Conservation (phyloP, 2,113 vertebrate species). For the Paracanthobrama guichenoti region DNA sequence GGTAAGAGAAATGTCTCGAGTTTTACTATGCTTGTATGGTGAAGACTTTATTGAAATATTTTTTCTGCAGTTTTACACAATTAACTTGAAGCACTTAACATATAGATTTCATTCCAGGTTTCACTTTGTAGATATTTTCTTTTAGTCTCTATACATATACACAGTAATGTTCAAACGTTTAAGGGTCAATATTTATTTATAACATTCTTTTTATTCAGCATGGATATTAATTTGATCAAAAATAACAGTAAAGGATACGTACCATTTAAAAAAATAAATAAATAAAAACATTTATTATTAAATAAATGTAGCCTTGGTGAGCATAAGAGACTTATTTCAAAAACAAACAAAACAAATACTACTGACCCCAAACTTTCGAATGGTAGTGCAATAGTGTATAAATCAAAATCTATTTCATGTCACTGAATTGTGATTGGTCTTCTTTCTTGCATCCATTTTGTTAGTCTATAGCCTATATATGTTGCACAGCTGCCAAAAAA, state of each 20-base stretch:
- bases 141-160: background rate
- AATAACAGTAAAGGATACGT: no score
- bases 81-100: background rate
- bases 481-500: background rate
- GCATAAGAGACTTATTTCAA: background rate
- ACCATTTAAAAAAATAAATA: no score
- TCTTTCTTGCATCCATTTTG: no score
- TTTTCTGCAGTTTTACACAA: background rate
- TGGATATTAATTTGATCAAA: background rate
- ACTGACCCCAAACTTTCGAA: no score
- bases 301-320: background rate
- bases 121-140: background rate
- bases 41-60: background rate
- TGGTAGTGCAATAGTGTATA: no score
- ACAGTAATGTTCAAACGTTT: background rate
- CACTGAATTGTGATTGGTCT: no score
- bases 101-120: background rate
- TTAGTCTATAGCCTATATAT: background rate
- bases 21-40: background rate
- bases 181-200: background rate
- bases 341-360: background rate
- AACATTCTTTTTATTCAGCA: background rate
- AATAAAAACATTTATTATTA: no score
- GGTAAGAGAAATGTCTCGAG: slow-evolving; percentile 71
- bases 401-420: no score